Base-by-base conservation (phyloP, 1,140 invertebrate species). In the Drosophila bifasciata region DNA sequence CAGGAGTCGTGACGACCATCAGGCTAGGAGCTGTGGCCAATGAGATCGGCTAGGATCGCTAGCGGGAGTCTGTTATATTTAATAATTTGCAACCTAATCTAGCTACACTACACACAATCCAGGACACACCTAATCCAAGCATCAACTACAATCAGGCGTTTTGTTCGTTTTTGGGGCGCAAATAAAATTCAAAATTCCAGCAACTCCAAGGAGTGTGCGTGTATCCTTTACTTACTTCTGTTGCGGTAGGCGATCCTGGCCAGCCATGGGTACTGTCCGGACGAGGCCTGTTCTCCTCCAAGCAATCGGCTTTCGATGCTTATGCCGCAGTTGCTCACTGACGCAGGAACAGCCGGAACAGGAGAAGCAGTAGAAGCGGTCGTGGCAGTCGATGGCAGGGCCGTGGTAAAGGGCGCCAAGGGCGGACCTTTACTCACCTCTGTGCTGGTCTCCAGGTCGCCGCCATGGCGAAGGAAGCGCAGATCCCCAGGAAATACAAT, bases 221-320 rank as follows among this genome's bases (percentile, higher is more conserved):
- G 28, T 32, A 9, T 32, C n/a, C 5, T 16, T 40, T 48, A 86
- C 76, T 89, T 19, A 88, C 80, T 70, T 75, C 70, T 68, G 58
- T 88, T 90, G 9, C 81, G 69, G 76, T 95, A 96, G 19, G 94
- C 95, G 17, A 96, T 89, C 19, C 94, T 91, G 0, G 92, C 93
- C 52, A 96, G 92, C 95, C 95, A 96, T 0, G 95, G 95, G 90
- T 93, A 96, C 63, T 94, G 93, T 7, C 94, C 95, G 0, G 94
- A 76, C 0, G 85, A 78, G 1, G 94, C 94, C 44, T 93, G 92
- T 16, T 91, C 68, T 1, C 95, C 95, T 0, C 95, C 95, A 32
- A 95, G 93, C 49, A 95, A 94, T 11, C 94, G 92, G 56, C 94
- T 93, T 0, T 91, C 78, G 15, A 92, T 84, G 72, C 92, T 93